Percentiles rank a stretch among this genome's conserved stretches.
phyloP scores from a whole-genome alignment of 2,888 invertebrate genomes.

The Metallyticus violacea region DNA sequence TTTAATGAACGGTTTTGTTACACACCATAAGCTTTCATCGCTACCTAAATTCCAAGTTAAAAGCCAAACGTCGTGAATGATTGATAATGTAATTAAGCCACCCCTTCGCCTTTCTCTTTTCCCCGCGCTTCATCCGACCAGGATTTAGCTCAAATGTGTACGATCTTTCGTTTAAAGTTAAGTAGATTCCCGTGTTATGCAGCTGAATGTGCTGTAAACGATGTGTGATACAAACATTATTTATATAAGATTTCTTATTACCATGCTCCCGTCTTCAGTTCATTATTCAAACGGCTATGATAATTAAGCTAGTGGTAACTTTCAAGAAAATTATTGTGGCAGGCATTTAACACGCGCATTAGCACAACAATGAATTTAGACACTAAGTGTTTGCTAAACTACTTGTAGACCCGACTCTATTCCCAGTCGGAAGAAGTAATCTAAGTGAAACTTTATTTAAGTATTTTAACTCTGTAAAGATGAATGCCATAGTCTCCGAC shows the following conservation, averaged over 20 bases:
- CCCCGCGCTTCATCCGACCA: not conserved
- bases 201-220: not conserved
- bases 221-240: not conserved
- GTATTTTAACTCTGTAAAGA: too few relatives aligned
- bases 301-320: not conserved
- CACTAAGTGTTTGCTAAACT: too few relatives aligned
- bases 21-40: slow-evolving; percentile 16
- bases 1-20: slow-evolving; percentile 19
- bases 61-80: slow-evolving; percentile 15
- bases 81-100: slow-evolving; percentile 19
- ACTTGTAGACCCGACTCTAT: too few relatives aligned
- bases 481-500: too few relatives aligned
- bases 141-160: slow-evolving; percentile 22
- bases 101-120: not conserved
- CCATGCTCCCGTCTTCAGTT: not conserved
- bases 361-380: too few relatives aligned
- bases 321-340: too few relatives aligned
- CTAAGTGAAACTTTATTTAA: too few relatives aligned
- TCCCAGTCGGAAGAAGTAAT: too few relatives aligned
- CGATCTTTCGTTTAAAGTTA: slow-evolving; percentile 5
- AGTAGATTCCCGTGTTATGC: slow-evolving; percentile 15
- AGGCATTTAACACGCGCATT: too few relatives aligned
- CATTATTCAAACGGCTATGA: not conserved
- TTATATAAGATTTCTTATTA: not conserved
- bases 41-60: slow-evolving; percentile 10